Conservation (phyloP, 1,140 invertebrate species). For the Drosophila sturtevanti region DNA sequence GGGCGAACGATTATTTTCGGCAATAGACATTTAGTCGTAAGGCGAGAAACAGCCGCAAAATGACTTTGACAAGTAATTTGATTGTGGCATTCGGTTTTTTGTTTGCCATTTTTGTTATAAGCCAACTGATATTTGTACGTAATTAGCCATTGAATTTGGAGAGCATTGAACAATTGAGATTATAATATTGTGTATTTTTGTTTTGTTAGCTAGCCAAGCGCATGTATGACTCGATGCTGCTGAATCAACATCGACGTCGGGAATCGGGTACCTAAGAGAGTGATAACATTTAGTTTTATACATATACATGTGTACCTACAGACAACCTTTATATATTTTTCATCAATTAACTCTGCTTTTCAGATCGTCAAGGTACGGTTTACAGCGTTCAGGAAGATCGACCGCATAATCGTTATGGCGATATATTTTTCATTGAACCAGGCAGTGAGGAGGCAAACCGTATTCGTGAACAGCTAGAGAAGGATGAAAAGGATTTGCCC, state of each 20-base stretch:
- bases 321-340: not conserved
- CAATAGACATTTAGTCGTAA: slow-evolving; percentile 25
- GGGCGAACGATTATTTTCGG: slow-evolving; percentile 33
- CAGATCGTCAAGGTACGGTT: slow-evolving; percentile 71
- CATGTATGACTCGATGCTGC: slow-evolving; percentile 46
- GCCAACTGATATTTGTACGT: slow-evolving; percentile 59
- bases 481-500: slow-evolving; percentile 78
- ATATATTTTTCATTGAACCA: slow-evolving; percentile 76
- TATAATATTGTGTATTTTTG: slow-evolving; percentile 38
- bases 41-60: slow-evolving; percentile 41
- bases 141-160: slow-evolving; percentile 32
- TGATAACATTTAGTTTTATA: not conserved
- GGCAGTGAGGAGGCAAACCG: slow-evolving; percentile 68
- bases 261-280: slow-evolving; percentile 25
- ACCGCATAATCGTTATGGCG: slow-evolving; percentile 53
- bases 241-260: slow-evolving; percentile 39
- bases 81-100: slow-evolving; percentile 52
- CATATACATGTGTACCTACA: not conserved
- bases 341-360: slow-evolving; percentile 24
- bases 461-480: slow-evolving; percentile 75
- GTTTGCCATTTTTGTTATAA: slow-evolving; percentile 42
- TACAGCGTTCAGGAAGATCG: slow-evolving; percentile 52
- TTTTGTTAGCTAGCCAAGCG: slow-evolving; percentile 64
- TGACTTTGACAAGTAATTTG: slow-evolving; percentile 53
- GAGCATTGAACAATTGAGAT: not conserved